phyloP scores from a whole-genome alignment of 2,113 vertebrate genomes.

The Bubo scandiacus region DNA sequence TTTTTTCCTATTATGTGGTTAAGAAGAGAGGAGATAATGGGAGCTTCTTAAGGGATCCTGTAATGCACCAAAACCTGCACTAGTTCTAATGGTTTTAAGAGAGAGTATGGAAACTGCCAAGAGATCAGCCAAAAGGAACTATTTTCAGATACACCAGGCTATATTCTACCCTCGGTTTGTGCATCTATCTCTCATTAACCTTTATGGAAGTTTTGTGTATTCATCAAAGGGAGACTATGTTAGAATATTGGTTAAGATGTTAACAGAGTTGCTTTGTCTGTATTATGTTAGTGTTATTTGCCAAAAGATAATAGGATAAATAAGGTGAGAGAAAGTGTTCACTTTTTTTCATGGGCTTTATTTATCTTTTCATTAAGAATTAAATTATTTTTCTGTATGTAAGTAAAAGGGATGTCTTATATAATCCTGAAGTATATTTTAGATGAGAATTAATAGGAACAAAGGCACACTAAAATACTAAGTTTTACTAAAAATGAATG shows the following conservation, averaged over 20 bases:
- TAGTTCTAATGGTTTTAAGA: constrained; percentile 62
- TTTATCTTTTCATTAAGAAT: neutral
- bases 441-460: neutral
- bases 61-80: constrained; percentile 60
- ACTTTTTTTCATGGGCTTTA: neutral
- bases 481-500: neutral
- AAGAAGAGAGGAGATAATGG: constrained; percentile 66
- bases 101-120: constrained; percentile 48
- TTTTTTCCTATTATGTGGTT: constrained; percentile 69
- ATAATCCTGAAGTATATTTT: neutral
- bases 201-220: constrained; percentile 22
- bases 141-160: constrained; percentile 34
- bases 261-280: neutral
- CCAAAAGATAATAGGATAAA: neutral
- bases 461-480: neutral
- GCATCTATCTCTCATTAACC: neutral
- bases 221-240: neutral
- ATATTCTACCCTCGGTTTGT: neutral
- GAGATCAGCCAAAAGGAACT: constrained; percentile 58
- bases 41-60: constrained; percentile 43
- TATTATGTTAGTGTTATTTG: neutral
- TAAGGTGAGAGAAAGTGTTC: neutral
- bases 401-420: neutral
- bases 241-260: neutral
- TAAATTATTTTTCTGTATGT: neutral